Evolutionary conservation across 2,113 vertebrate genomes (phyloP), one percentile per base, ranked within the genome.

Genomic region (Pyrgilauda ruficollis): DNA sequence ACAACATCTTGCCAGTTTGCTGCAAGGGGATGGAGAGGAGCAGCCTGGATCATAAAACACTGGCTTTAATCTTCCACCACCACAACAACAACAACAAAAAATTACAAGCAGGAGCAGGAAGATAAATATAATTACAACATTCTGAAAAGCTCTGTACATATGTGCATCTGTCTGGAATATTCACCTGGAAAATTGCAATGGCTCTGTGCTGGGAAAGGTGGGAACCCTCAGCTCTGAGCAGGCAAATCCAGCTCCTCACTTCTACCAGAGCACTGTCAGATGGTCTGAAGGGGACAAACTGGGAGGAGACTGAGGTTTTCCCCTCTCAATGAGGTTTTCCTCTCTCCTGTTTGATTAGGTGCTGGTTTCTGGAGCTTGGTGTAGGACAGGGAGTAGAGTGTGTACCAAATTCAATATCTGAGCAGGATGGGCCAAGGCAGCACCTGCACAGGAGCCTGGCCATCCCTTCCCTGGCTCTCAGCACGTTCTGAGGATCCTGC

Each of bases 101-200:
- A 18, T 41, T 66, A 85, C 87, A 82, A 47, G 50, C 44, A 68
- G 58, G 62, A 91, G 77, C 49, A n/a, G 74, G 66, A 89, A 89
- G 89, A 92, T 84, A 94, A 96, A 94, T 90, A 92, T n/a, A 87
- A 94, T 94, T 78, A 84, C 44, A 72, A 39, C 68, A 64, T 78
- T 62, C 73, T 56, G 86, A 78, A 90, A 64, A 87, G 91, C 73
- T 91, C 87, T 64, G 64, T 81, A 50, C 43, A 20, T 22, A 43
- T 6, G 59, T 78, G 80, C 73, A 53, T 33, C 83, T 59, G 19
- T 52, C 79, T 30, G 10, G 30, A 53, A 89, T 69, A 69, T 66
- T 69, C 85, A 30, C 75, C 50, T 4, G 82, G 88, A 87, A 82
- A 90, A 91, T 68, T 31, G 23, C 74, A 66, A 43, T 4, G 62